A percentile compares a stretch with the other conserved stretches of the same genome.
Conservation (phyloP, 2,113 vertebrate species). For the Erinaceus europaeus region DNA sequence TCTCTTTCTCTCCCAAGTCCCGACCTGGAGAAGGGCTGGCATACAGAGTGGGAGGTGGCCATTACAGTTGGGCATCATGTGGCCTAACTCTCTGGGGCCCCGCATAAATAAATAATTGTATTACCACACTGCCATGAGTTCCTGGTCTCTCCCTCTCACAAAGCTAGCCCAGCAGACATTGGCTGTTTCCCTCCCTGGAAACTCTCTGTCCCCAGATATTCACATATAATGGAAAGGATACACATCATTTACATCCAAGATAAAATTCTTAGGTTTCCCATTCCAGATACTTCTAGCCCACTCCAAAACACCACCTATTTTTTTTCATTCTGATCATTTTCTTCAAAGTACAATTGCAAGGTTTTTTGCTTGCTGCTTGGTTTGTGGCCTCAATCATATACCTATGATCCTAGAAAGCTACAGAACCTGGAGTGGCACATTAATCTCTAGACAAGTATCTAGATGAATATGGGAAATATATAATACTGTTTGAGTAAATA, state of each 20-base stretch:
- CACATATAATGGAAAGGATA: not conserved
- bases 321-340: not conserved
- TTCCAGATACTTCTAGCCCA: not conserved
- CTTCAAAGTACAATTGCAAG: constrained; percentile 4
- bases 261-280: not conserved
- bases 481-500: not conserved
- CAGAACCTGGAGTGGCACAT: not conserved
- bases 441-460: not conserved
- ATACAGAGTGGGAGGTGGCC: too few relatives aligned
- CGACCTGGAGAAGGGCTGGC: too few relatives aligned
- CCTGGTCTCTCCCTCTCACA: too few relatives aligned
- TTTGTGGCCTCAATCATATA: not conserved
- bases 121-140: too few relatives aligned
- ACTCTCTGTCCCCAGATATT: not conserved
- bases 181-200: not conserved
- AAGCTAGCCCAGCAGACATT: too few relatives aligned
- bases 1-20: too few relatives aligned
- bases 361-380: not conserved
- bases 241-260: not conserved
- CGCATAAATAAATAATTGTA: too few relatives aligned
- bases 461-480: not conserved
- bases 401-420: not conserved
- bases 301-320: not conserved
- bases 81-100: too few relatives aligned
- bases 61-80: too few relatives aligned